A percentile compares a stretch with the other conserved stretches of the same genome.
phyloP scores from a whole-genome alignment of 2,113 vertebrate genomes.

The Otocyon megalotis region DNA sequence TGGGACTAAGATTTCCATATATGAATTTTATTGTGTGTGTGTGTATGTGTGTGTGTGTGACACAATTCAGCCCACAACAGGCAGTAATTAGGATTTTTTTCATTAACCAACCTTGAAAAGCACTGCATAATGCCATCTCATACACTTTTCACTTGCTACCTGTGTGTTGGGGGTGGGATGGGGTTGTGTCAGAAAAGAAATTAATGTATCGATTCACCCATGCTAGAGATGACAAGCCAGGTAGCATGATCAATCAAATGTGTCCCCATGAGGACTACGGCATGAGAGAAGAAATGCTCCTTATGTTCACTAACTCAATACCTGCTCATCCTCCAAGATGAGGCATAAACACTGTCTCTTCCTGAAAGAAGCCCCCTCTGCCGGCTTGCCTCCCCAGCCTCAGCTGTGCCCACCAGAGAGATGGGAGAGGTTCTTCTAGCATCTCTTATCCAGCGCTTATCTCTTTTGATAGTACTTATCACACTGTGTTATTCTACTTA shows the following conservation, averaged over 20 bases:
- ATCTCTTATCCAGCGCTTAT: background rate
- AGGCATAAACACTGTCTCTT: rapidly evolving
- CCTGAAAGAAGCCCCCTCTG: too few species aligned
- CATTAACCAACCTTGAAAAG: background rate
- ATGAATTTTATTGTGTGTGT: too few species aligned
- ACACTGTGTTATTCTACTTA: background rate
- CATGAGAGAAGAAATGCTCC: background rate
- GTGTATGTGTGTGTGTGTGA: too few species aligned
- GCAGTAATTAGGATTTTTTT: background rate
- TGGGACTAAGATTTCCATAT: background rate
- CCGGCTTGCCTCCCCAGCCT: background rate
- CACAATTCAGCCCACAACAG: background rate
- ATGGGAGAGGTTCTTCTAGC: background rate
- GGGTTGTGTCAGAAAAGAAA: background rate
- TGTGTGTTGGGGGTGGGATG: too few species aligned
- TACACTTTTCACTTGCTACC: background rate
- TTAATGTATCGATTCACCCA: background rate
- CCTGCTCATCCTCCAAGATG: background rate
- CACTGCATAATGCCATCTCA: background rate
- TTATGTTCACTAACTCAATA: background rate
- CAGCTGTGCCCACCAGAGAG: background rate
- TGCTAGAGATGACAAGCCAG: background rate
- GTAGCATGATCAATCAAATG: background rate
- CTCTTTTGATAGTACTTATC: background rate
- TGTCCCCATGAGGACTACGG: background rate